These are phyloP conservation scores for Euura lappo DNA, from an alignment of 1,140 invertebrate species.

Conservation along the genomic window DNA sequence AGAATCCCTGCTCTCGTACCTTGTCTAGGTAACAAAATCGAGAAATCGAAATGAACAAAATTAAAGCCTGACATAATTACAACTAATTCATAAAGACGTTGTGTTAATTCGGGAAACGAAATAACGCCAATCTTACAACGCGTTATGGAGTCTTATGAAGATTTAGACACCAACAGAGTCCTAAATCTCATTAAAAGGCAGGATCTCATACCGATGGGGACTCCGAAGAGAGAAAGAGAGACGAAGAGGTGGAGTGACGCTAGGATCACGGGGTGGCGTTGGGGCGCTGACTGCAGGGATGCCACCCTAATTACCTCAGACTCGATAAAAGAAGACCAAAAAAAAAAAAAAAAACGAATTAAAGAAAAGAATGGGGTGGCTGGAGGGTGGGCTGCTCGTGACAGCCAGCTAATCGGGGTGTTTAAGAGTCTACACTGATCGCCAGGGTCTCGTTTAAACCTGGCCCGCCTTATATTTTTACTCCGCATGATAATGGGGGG, in stretches of 20 bases:
- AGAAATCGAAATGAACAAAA: not conserved
- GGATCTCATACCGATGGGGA: conserved; percentile 23
- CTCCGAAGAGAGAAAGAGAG: conserved; percentile 15
- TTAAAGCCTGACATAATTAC: not conserved
- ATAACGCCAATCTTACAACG: not conserved
- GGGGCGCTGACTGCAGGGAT: conserved; percentile 52
- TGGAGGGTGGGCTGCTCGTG: conserved; percentile 58
- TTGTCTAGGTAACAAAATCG: no score
- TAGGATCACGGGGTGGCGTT: conserved; percentile 22
- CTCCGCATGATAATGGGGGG: conserved; percentile 48
- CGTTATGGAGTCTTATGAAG: conserved; percentile 46
- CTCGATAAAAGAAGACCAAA: conserved; percentile 43
- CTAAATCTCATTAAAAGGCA: conserved; percentile 56
- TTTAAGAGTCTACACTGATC: conserved; percentile 63
- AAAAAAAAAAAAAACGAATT: conserved; percentile 50
- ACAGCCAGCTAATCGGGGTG: conserved; percentile 62
- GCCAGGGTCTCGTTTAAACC: conserved; percentile 58
- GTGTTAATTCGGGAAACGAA: not conserved
- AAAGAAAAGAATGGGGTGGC: conserved; percentile 61
- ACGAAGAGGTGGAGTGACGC: conserved; percentile 6
- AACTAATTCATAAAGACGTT: conserved; percentile 13
- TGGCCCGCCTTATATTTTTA: conserved; percentile 47
- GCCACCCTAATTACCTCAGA: conserved; percentile 59
- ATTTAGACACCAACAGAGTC: conserved; percentile 48
- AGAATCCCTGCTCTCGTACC: no score